Conservation (phyloP, 2,888 invertebrate genomes). For the Geophilus truncorum region DNA sequence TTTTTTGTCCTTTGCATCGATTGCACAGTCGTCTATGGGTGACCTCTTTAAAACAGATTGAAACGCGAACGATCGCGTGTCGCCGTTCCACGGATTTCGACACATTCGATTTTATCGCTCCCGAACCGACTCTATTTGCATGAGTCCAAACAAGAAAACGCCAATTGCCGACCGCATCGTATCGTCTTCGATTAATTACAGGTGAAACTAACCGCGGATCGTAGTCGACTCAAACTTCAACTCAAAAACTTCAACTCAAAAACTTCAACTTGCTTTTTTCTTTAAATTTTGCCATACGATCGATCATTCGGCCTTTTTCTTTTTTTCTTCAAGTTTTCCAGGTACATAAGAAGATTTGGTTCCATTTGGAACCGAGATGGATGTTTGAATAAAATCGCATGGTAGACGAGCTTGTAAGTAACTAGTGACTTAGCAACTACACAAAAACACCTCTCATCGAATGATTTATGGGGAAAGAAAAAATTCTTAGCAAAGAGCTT, state of each 20-base stretch:
- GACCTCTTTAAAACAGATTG: background rate
- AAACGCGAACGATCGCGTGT: background rate
- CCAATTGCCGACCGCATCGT: background rate
- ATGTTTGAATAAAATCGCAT: too few relatives aligned
- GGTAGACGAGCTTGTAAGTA: too few relatives aligned
- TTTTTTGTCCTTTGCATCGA: too few relatives aligned
- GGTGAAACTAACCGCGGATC: background rate
- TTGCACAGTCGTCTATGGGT: too few relatives aligned
- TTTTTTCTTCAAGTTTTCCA: too few relatives aligned
- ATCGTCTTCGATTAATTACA: background rate
- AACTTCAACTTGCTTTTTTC: too few relatives aligned
- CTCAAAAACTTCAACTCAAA: too few relatives aligned
- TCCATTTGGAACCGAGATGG: too few relatives aligned
- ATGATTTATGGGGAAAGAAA: background rate
- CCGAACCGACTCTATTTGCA: background rate
- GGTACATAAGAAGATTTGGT: too few relatives aligned
- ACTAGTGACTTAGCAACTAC: too few relatives aligned
- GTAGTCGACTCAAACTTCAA: too few relatives aligned
- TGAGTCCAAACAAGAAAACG: background rate
- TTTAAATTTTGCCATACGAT: background rate
- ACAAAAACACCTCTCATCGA: background rate
- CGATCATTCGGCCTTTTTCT: too few relatives aligned
- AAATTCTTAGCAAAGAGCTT: background rate
- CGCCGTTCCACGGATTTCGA: background rate
- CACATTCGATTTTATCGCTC: background rate